Evolutionary conservation across 1,140 invertebrate species (phyloP), one percentile per base, ranked within the genome.

Genomic region (Philotrypesis tridentata): DNA sequence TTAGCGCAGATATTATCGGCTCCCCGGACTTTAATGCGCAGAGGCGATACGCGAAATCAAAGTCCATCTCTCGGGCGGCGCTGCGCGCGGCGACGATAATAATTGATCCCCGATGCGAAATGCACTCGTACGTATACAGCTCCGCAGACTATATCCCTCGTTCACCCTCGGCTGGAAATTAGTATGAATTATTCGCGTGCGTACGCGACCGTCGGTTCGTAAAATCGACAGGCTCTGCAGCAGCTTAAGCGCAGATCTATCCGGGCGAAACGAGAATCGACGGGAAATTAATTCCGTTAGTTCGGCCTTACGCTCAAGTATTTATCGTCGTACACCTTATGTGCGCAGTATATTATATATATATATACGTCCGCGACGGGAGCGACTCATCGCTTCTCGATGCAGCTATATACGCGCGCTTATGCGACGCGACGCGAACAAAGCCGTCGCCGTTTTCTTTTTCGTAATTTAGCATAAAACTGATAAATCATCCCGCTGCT

Each of bases 241-340:
- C n/a, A n/a, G n/a, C 23, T 78, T 68, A 25, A 12, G 60, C 12
- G 75, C 27, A 61, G 37, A 9, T 71, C 8, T 63, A 71, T 21
- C 29, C 31, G 7, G 25, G 67, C n/a, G 48, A 79, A 79, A 70
- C 43, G 40, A 70, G 27, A 79, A 79, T 79, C 37, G 43, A 79
- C 43, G 76, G 6, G 23, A 55, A 55, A 73, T 80, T 72, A 73
- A 80, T 73, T 80, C 55, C 12, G 40, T 55, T 55, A n/a, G 48
- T 3, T 25, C 9, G 4, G 33, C 61, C 23, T 65, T 37, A 21
- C 0, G 29, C 29, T 31, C 68, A 29, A 33, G 9, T 71, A 29
- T 33, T 11, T 25, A 5, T 6, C 37, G 14, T 71, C 33, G 29
- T 7, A 48, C 43, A 17, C 43, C 11, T 48, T 14, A 1, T 48